These are phyloP conservation scores for Asteroscopus sphinx DNA, from an alignment of 2,888 invertebrate species.

Conservation along the genomic window DNA sequence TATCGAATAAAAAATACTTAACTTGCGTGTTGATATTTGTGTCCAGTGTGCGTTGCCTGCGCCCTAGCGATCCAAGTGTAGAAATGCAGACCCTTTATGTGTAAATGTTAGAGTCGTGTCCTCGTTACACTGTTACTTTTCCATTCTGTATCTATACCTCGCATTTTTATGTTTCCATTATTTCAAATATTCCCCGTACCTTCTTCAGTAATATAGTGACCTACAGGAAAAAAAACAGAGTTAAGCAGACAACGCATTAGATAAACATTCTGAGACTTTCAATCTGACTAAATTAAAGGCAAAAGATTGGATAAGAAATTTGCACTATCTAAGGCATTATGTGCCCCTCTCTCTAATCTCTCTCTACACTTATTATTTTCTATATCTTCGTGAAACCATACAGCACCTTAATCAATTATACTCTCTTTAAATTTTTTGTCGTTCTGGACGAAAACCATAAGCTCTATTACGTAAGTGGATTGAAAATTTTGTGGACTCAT, in stretches of 20 bases:
- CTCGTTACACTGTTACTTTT: constrained; percentile 49
- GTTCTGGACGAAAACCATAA: too few relatives aligned
- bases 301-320: too few relatives aligned
- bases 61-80: constrained; percentile 85
- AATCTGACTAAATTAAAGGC: too few relatives aligned
- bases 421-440: too few relatives aligned
- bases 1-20: constrained; percentile 52
- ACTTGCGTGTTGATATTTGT: constrained; percentile 64
- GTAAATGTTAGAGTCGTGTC: constrained; percentile 58
- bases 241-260: neutral
- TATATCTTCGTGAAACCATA: too few relatives aligned
- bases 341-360: too few relatives aligned
- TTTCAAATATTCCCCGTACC: constrained; percentile 4
- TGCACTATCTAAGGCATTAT: too few relatives aligned
- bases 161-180: constrained; percentile 26
- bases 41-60: constrained; percentile 83
- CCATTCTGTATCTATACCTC: constrained; percentile 37
- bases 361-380: too few relatives aligned
- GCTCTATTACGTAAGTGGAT: too few relatives aligned
- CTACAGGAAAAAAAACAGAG: neutral
- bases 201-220: neutral
- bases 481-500: too few relatives aligned
- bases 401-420: too few relatives aligned
- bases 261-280: too few relatives aligned
- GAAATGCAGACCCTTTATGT: constrained; percentile 70